Conservation (phyloP, 92 coral and sea anemone species). For the Epizoanthus fatuus region DNA sequence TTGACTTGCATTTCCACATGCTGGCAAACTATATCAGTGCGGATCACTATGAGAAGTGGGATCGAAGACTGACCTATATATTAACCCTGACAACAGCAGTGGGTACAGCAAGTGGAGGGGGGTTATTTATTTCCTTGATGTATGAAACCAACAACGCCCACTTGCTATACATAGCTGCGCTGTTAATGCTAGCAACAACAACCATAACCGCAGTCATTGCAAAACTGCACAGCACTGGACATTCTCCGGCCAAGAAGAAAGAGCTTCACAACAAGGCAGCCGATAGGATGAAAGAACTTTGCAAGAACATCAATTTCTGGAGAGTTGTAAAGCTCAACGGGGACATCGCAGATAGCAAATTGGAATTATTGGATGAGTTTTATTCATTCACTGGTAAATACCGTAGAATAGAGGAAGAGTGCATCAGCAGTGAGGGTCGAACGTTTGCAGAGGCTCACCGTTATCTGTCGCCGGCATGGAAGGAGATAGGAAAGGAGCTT, state of each 20-base stretch:
- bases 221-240: neutral
- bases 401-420: neutral
- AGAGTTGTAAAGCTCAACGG: neutral
- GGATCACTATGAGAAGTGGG: neutral
- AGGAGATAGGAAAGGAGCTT: neutral
- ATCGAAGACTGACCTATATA: neutral
- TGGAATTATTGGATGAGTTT: neutral
- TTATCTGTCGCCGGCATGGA: conserved; percentile 7
- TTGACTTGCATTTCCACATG: neutral
- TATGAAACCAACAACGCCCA: neutral
- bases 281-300: neutral
- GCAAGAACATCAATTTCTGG: neutral
- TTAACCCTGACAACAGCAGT: neutral
- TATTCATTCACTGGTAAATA: neutral
- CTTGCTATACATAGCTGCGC: neutral
- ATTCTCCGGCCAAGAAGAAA: neutral
- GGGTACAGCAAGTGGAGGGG: neutral
- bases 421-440: neutral
- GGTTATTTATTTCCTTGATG: neutral
- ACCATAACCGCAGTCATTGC: neutral
- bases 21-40: neutral
- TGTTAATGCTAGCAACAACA: neutral
- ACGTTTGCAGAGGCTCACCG: neutral
- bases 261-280: neutral
- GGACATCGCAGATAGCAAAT: neutral